These are phyloP conservation scores for Nerophis lumbriciformis DNA, from an alignment of 2,113 vertebrate genomes.

Conservation along the genomic window DNA sequence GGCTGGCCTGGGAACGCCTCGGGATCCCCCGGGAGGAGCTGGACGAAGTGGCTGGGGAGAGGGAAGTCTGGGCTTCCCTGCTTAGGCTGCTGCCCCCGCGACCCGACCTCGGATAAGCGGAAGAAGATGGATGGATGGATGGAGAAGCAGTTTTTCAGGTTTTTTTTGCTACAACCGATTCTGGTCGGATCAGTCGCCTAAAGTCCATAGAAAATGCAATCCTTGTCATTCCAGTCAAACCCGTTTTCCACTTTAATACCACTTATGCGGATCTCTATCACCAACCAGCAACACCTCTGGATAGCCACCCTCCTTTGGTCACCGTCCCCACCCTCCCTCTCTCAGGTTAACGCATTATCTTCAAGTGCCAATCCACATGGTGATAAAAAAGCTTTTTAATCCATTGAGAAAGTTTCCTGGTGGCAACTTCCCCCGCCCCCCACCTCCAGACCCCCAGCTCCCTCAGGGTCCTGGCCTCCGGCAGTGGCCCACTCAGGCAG, in stretches of 20 bases:
- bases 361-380: conserved; percentile 62
- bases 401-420: conserved; percentile 57
- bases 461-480: conserved; percentile 39
- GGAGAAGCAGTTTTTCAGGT: too few relatives aligned
- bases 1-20: too few relatives aligned
- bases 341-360: conserved; percentile 66
- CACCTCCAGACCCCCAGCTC: too few relatives aligned
- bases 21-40: too few relatives aligned
- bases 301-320: neutral
- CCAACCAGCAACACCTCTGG: conserved; percentile 10
- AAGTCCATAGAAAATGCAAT: conserved; percentile 7
- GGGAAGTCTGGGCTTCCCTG: too few relatives aligned
- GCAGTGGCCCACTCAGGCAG: conserved; percentile 58
- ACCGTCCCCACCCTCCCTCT: conserved; percentile 18
- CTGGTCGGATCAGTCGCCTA: conserved; percentile 6
- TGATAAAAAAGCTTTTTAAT: conserved; percentile 77
- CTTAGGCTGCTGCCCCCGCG: too few relatives aligned
- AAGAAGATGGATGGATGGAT: too few relatives aligned
- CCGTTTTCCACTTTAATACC: conserved; percentile 37
- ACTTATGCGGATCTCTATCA: conserved; percentile 42
- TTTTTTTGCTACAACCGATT: conserved; percentile 4
- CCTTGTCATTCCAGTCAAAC: conserved; percentile 36
- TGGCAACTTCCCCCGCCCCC: conserved; percentile 11
- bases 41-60: too few relatives aligned
- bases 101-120: too few relatives aligned